Evolutionary conservation across 2,888 invertebrate species (phyloP).

Genomic region (Litoditis marina): DNA sequence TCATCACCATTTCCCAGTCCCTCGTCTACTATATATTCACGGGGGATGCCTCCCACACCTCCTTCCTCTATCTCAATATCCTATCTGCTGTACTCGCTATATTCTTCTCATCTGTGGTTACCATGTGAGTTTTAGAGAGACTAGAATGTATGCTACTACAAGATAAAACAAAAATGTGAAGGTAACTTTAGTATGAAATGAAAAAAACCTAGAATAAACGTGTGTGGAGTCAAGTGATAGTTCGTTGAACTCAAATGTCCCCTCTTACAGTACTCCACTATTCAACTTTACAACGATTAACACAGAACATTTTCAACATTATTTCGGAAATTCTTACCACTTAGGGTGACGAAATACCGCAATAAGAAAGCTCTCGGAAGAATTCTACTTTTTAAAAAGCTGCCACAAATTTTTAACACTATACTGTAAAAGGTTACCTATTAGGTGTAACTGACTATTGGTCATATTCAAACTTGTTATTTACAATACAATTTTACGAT

Average conservation of each 20-base stretch:
- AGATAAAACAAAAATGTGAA: not conserved
- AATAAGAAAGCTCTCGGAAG: too few relatives aligned
- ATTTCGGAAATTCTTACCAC: too few relatives aligned
- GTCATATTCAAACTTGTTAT: too few relatives aligned
- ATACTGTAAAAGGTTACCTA: too few relatives aligned
- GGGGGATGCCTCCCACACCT: not conserved
- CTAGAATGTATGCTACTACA: not conserved
- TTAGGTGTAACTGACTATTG: too few relatives aligned
- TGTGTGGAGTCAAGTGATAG: not conserved
- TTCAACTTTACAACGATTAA: slow-evolving; percentile 4
- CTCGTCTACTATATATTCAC: slow-evolving; percentile 10
- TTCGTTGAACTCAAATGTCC: not conserved
- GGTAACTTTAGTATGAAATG: not conserved
- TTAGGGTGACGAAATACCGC: too few relatives aligned
- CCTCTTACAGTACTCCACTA: too few relatives aligned
- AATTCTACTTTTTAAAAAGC: too few relatives aligned
- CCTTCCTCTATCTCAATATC: slow-evolving; percentile 3
- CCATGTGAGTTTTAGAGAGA: not conserved
- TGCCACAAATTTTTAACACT: too few relatives aligned
- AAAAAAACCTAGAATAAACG: not conserved
- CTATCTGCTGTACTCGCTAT: slow-evolving; percentile 4
- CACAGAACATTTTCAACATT: too few relatives aligned
- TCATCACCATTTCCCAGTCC: slow-evolving; percentile 1
- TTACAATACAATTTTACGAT: too few relatives aligned
- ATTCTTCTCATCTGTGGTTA: slow-evolving; percentile 10